Evolutionary conservation across 2,113 vertebrate species (phyloP), one percentile per base, ranked within the genome.

Genomic region (Camelus bactrianus): DNA sequence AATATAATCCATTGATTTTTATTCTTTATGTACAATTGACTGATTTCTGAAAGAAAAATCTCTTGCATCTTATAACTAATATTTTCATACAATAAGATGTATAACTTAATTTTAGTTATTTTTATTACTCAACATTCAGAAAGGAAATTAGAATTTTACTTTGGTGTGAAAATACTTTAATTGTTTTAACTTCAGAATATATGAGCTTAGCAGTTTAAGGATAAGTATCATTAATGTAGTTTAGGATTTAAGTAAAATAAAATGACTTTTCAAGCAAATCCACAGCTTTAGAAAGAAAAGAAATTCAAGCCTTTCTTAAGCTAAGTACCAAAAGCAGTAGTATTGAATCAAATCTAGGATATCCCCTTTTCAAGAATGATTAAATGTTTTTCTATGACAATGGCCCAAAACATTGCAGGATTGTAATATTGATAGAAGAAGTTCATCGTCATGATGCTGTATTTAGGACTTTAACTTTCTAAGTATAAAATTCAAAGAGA

Each of bases 21-120:
- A 97, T 97, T 98, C 91, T 97, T 97, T 97, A 89, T 77, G 79
- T 97, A 94, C 98, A 98, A 98, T 97, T 98, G 97, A 98, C 98
- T 98, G 98, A 94, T 97, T 97, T 85, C 82, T 95, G 75, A 96
- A 98, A 97, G 97, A 98, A 96, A 98, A 56, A 97, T 93, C 95
- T 97, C 97, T 98, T 97, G 96, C 98, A 98, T 98, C 96, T 96
- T 96, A 91, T 95, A 81, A 97, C 93, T 98, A 97, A 98, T 97
- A 87, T 95, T 97, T 95, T 95, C 96, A 98, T 89, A 81, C 94
- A 97, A 97, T 98, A 98, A 98, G 98, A 98, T 96, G 84, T 96
- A 98, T 97, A 95, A 96, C 92, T 98, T 81, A 98, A 98, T 96
- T 98, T 92, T 98, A 98, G 98, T 98, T 98, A 98, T 98, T 98